Conservation (phyloP, 1,140 invertebrate species). For the Drosophila nigrodunni region DNA sequence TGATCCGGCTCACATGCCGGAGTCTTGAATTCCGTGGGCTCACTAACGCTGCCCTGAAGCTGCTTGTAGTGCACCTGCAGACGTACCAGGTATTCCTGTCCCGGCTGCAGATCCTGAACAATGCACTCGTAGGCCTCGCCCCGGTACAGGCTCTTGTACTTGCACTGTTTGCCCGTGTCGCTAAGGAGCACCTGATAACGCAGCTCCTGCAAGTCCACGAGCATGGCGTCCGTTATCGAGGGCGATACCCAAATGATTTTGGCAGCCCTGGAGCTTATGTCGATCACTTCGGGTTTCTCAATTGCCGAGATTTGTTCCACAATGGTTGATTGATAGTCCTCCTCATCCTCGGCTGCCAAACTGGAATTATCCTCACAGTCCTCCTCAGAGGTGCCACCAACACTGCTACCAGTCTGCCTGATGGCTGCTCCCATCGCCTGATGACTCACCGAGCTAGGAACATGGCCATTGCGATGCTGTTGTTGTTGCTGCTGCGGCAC, state of each 20-base stretch:
- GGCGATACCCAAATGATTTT: constrained; percentile 91
- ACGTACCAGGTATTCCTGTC: constrained; percentile 92
- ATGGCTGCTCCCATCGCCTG: constrained; percentile 1
- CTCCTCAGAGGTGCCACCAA: constrained; percentile 87
- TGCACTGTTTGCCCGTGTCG: constrained; percentile 90
- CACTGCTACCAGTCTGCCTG: constrained; percentile 44
- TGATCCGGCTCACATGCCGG: constrained; percentile 89
- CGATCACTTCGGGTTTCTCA: constrained; percentile 90
- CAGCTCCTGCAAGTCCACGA: constrained; percentile 86
- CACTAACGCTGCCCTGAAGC: constrained; percentile 85
- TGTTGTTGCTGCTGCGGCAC: constrained; percentile 41
- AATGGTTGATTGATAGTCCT: constrained; percentile 87
- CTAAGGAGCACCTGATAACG: constrained; percentile 91
- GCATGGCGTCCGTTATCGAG: constrained; percentile 86
- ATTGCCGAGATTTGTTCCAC: constrained; percentile 90
- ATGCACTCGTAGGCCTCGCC: constrained; percentile 89
- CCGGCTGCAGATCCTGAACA: constrained; percentile 92
- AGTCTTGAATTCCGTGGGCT: constrained; percentile 87
- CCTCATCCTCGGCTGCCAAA: constrained; percentile 86
- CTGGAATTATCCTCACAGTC: constrained; percentile 88
- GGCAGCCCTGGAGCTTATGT: constrained; percentile 91
- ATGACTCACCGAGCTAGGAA: neutral
- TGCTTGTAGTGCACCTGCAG: constrained; percentile 87
- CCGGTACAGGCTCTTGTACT: constrained; percentile 92
- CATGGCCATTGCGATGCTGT: constrained; percentile 42